Percentiles rank a stretch among this genome's conserved stretches.
phyloP scores from a whole-genome alignment of 2,797 vertebrate genomes.

The Macropus fuliginosus region DNA sequence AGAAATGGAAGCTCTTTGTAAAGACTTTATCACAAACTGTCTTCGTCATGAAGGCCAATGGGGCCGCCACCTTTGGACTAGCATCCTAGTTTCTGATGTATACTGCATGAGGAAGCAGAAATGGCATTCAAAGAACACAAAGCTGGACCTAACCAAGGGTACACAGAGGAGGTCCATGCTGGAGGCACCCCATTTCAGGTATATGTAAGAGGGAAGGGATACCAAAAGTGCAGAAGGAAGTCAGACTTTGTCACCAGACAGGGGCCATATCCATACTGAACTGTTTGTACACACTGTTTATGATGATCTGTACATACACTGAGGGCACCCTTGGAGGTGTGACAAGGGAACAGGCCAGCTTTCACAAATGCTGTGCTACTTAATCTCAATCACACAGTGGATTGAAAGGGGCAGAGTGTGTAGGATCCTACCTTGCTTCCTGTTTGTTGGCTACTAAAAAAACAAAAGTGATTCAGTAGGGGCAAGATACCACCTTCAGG shows the following conservation, averaged over 20 bases:
- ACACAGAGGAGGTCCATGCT: background rate
- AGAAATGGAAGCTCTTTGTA: background rate
- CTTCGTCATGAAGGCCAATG: background rate
- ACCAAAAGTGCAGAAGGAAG: background rate
- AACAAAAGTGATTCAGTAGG: background rate
- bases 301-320: background rate
- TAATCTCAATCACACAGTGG: background rate
- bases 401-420: background rate
- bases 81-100: background rate
- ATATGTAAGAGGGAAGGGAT: background rate
- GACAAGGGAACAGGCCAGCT: background rate
- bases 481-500: background rate
- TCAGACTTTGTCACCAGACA: background rate
- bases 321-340: background rate
- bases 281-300: background rate
- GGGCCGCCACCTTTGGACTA: background rate
- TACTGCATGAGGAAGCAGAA: background rate
- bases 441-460: background rate
- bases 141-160: background rate
- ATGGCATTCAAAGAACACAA: background rate
- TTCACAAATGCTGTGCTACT: background rate
- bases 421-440: background rate
- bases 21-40: background rate
- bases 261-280: background rate
- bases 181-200: background rate